Conservation (phyloP, 2,888 invertebrate genomes). For the Dermolepida albohirtum region DNA sequence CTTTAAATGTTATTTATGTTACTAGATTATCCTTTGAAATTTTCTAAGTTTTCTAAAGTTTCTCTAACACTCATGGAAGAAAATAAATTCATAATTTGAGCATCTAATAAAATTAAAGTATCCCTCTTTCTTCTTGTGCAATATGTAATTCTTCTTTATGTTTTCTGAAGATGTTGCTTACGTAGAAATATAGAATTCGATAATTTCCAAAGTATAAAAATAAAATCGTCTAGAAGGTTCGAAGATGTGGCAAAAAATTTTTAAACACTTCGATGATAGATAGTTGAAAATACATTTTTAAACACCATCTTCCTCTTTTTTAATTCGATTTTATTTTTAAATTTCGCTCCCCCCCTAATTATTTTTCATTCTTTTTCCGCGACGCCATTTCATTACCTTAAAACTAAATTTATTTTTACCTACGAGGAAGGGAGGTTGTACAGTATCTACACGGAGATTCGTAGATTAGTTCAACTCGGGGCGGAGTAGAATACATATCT, state of each 20-base stretch:
- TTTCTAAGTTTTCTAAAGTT: no score
- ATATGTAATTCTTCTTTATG: no score
- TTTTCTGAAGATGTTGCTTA: no score
- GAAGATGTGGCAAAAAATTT: not conserved
- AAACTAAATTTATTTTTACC: conserved; percentile 33
- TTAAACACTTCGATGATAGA: conserved; percentile 15
- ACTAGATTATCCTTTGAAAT: no score
- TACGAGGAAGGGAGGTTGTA: conserved; percentile 11
- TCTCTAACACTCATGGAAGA: no score
- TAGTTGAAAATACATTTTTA: conserved; percentile 10
- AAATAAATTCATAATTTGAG: no score
- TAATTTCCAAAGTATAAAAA: no score
- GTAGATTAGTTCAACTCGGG: conserved; percentile 29
- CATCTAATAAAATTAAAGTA: no score
- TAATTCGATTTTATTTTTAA: conserved; percentile 35
- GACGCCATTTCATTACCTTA: conserved; percentile 29
- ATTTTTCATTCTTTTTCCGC: conserved; percentile 25
- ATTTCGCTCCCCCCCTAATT: conserved; percentile 11
- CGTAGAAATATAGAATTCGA: no score
- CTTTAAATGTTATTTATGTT: no score
- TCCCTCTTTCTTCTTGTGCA: no score
- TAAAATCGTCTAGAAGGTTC: no score
- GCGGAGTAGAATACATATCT: conserved; percentile 22
- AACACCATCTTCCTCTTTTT: conserved; percentile 7
- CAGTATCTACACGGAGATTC: conserved; percentile 29